A percentile compares a stretch with the other conserved stretches of the same genome.
These are phyloP conservation scores for Dinoponera quadriceps DNA, from an alignment of 1,140 invertebrate genomes.

Conservation along the genomic window DNA sequence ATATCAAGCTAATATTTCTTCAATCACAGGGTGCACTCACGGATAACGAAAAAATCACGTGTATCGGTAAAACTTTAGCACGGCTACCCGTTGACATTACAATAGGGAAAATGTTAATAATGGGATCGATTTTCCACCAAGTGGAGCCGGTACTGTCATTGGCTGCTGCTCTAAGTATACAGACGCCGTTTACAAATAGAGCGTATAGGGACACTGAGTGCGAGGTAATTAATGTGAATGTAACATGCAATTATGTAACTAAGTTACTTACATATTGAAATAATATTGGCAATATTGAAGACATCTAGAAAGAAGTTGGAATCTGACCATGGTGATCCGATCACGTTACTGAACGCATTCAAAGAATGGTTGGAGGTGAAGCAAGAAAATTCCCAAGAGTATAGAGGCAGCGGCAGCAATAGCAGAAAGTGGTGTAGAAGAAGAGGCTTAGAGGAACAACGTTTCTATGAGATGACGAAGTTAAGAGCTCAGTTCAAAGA, in stretches of 20 bases:
- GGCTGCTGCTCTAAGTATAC: slow-evolving; percentile 96
- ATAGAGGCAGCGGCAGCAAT: slow-evolving; percentile 78
- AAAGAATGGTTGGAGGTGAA: slow-evolving; percentile 96
- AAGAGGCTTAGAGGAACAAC: slow-evolving; percentile 96
- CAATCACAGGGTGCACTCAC: slow-evolving; percentile 92
- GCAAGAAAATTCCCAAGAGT: slow-evolving; percentile 81
- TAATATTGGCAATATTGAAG: slow-evolving; percentile 82
- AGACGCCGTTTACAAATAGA: slow-evolving; percentile 96
- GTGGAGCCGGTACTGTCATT: slow-evolving; percentile 97
- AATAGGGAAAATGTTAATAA: slow-evolving; percentile 98
- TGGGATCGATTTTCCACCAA: slow-evolving; percentile 95
- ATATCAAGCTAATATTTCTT: slow-evolving; percentile 7
- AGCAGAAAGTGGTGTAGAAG: slow-evolving; percentile 94
- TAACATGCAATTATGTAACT: slow-evolving; percentile 21
- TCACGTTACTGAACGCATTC: slow-evolving; percentile 96
- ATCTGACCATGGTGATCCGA: slow-evolving; percentile 97
- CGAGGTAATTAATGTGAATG: slow-evolving; percentile 85
- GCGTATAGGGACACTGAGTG: slow-evolving; percentile 95
- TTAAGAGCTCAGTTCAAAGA: slow-evolving; percentile 95
- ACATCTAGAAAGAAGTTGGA: slow-evolving; percentile 92
- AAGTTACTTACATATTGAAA: slow-evolving; percentile 14
- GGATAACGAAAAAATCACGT: slow-evolving; percentile 94
- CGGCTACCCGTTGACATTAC: slow-evolving; percentile 97
- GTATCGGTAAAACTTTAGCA: slow-evolving; percentile 94
- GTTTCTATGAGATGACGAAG: slow-evolving; percentile 98